These are phyloP conservation scores for Thamnophis sirtalis DNA, from an alignment of 2,113 vertebrate species.

Conservation along the genomic window DNA sequence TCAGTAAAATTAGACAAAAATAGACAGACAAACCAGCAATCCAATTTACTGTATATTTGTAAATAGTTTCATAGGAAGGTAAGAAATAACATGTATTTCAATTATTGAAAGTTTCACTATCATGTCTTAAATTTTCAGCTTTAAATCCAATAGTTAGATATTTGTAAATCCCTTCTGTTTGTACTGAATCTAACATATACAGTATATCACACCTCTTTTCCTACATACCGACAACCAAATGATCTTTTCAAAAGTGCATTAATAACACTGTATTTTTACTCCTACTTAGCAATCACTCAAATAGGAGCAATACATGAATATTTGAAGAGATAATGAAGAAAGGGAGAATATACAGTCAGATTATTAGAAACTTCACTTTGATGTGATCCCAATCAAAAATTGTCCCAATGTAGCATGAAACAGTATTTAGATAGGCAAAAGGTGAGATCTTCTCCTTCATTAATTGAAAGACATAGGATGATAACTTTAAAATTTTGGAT, in stretches of 20 bases:
- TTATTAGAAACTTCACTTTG: not conserved
- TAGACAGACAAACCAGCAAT: not conserved
- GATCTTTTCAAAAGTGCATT: not conserved
- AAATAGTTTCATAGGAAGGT: not conserved
- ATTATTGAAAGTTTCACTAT: not conserved
- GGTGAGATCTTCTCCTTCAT: not conserved
- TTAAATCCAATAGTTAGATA: not conserved
- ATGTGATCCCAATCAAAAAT: not conserved
- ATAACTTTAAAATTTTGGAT: not conserved
- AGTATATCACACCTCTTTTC: conserved; percentile 34
- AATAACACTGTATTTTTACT: not conserved
- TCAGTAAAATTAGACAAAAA: not conserved
- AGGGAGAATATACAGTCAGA: not conserved
- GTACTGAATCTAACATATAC: conserved; percentile 15
- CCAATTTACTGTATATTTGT: not conserved
- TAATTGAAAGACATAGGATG: not conserved
- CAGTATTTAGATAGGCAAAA: not conserved
- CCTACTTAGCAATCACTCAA: not conserved
- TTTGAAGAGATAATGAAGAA: not conserved
- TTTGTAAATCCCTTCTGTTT: not conserved
- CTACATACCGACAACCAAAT: conserved; percentile 27
- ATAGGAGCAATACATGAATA: not conserved
- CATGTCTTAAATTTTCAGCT: accelerated
- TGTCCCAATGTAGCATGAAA: not conserved
- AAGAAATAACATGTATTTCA: not conserved